Evolutionary conservation across 2,797 vertebrate genomes (phyloP).

Genomic region (Morelia viridis): DNA sequence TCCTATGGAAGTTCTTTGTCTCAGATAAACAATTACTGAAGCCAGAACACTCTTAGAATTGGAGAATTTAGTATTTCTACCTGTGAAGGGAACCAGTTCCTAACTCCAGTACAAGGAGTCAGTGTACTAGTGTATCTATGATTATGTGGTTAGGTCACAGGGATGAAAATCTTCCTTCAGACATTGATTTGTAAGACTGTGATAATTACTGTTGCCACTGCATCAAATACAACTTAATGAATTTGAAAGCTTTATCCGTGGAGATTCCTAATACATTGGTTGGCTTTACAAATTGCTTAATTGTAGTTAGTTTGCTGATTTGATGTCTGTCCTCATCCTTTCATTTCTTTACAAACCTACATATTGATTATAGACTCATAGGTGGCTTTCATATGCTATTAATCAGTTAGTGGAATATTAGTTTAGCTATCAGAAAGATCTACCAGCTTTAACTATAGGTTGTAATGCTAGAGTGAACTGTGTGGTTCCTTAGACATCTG

Average conservation of each 20-base stretch:
- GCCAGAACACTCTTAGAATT: not conserved
- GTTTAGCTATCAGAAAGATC: not conserved
- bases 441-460: not conserved
- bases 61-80: not conserved
- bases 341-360: not conserved
- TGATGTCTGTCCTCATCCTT: not conserved
- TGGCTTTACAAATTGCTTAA: not conserved
- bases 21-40: not conserved
- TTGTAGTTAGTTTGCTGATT: not conserved
- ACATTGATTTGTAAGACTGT: not conserved
- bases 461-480: not conserved
- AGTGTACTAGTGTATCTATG: not conserved
- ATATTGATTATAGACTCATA: not conserved
- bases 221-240: constrained; percentile 20
- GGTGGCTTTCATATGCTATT: not conserved
- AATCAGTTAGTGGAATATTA: not conserved
- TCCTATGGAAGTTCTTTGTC: not conserved
- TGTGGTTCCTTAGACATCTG: not conserved
- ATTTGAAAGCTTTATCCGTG: not conserved
- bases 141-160: not conserved
- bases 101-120: not conserved
- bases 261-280: not conserved
- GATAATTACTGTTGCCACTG: constrained; percentile 16
- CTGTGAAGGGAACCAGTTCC: not conserved
- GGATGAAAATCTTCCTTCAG: not conserved